Evolutionary conservation across 1,140 invertebrate genomes (phyloP).

Genomic region (Listronotus oregonensis): DNA sequence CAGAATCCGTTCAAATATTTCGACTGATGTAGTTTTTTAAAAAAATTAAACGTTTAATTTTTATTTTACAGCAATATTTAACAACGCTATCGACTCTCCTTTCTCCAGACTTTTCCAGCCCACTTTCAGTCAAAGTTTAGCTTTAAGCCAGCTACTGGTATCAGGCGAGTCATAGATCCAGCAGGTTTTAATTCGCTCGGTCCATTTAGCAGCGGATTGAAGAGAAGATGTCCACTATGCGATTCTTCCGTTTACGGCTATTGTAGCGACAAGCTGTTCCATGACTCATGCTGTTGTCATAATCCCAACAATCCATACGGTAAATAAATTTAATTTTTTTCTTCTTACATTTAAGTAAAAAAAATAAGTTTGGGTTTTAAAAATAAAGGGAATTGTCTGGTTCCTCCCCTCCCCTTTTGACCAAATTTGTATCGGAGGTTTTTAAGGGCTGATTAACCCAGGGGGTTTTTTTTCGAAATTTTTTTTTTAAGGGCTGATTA

Average conservation of each 20-base stretch:
- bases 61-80: constrained; percentile 22
- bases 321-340: constrained; percentile 57
- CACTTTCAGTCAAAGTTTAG: constrained; percentile 4
- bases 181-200: constrained; percentile 13
- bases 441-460: too few species aligned
- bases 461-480: too few species aligned
- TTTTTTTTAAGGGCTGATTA: too few species aligned
- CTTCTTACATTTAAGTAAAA: constrained; percentile 1
- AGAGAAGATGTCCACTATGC: constrained; percentile 67
- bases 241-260: constrained; percentile 77
- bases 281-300: constrained; percentile 76
- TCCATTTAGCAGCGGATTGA: constrained; percentile 17
- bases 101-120: background rate
- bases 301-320: constrained; percentile 61
- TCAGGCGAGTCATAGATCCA: background rate
- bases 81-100: constrained; percentile 18
- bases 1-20: too few species aligned
- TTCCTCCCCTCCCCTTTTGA: too few species aligned
- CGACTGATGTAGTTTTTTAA: too few species aligned
- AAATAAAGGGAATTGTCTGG: too few species aligned
- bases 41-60: too few species aligned
- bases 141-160: constrained; percentile 1
- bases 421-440: too few species aligned
- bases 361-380: constrained; percentile 20
- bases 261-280: constrained; percentile 72